A percentile compares a stretch with the other conserved stretches of the same genome.
These are phyloP conservation scores for Nannospalax galili DNA, from an alignment of 2,113 vertebrate genomes.

Conservation along the genomic window DNA sequence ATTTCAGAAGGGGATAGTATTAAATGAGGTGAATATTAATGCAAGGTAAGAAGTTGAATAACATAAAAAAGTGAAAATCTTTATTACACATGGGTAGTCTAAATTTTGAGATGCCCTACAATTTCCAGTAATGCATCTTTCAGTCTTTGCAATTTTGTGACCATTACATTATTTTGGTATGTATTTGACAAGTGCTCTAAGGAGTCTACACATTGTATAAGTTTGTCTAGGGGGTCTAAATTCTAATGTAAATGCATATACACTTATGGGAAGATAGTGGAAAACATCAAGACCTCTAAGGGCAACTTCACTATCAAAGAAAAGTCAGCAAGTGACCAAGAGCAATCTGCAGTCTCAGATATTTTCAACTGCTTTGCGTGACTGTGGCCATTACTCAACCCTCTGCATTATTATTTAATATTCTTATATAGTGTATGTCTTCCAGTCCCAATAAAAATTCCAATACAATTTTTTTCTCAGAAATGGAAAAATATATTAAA, in stretches of 20 bases:
- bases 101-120: neutral
- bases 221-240: neutral
- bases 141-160: neutral
- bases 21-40: neutral
- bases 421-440: neutral
- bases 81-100: neutral
- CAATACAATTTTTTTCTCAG: too few species aligned
- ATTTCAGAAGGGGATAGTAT: neutral
- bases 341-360: neutral
- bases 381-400: neutral
- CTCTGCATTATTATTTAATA: neutral
- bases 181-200: neutral
- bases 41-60: neutral
- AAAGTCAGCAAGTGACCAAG: neutral
- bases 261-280: neutral
- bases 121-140: neutral
- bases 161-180: neutral
- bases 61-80: neutral
- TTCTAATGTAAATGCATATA: neutral
- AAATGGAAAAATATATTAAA: too few species aligned
- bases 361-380: neutral
- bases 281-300: neutral
- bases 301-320: neutral
- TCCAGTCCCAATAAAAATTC: too few species aligned
- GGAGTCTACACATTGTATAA: neutral